Conservation (phyloP, 2,113 vertebrate species). For the Ivindomyrus marchei region DNA sequence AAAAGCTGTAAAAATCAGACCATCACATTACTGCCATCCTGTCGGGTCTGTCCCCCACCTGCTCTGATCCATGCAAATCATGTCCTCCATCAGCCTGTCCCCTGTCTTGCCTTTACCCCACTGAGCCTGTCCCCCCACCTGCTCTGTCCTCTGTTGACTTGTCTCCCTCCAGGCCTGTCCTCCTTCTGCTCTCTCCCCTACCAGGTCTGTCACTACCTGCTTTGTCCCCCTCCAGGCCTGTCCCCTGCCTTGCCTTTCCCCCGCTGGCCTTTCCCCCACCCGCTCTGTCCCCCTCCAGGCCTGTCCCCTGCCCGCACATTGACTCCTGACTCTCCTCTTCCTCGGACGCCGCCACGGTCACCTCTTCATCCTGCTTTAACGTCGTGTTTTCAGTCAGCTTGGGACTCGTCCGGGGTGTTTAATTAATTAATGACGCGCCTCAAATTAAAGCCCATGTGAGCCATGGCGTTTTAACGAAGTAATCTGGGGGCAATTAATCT, state of each 20-base stretch:
- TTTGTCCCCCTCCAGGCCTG: no score
- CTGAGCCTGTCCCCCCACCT: not conserved
- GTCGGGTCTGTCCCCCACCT: not conserved
- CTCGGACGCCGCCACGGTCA: not conserved
- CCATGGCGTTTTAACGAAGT: not conserved
- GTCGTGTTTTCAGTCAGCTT: not conserved
- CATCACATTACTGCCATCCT: not conserved
- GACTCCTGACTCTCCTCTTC: not conserved
- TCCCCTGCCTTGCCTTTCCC: no score
- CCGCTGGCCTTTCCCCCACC: no score
- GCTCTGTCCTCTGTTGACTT: not conserved
- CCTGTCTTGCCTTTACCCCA: no score
- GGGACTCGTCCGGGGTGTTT: not conserved
- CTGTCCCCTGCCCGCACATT: not conserved
- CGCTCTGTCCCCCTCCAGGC: not conserved
- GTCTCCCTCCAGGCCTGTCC: not conserved
- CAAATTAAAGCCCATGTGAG: not conserved
- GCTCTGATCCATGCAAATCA: not conserved
- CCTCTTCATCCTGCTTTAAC: not conserved
- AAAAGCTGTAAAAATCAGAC: not conserved
- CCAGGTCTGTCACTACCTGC: no score
- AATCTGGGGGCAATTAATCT: not conserved
- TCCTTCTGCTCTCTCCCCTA: not conserved
- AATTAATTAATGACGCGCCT: conserved; percentile 1
- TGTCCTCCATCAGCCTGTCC: not conserved